Evolutionary conservation across 2,113 vertebrate genomes (phyloP).

Genomic region (Odontesthes bonariensis): DNA sequence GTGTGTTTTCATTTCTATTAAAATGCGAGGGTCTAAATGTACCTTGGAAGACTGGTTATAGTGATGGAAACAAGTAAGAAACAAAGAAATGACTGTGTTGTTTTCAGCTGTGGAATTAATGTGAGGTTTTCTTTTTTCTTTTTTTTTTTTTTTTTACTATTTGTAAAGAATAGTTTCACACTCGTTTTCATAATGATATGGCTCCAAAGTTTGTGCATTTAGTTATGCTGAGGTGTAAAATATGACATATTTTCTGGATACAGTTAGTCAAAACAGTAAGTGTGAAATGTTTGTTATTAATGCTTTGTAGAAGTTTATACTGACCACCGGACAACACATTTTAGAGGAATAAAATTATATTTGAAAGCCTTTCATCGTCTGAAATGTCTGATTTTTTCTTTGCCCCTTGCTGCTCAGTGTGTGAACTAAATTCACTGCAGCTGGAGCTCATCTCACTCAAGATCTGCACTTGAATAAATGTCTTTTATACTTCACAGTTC

Average conservation of each 20-base stretch:
- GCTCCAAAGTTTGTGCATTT: slow-evolving; percentile 24
- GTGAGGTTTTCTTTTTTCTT: slow-evolving; percentile 25
- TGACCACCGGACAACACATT: slow-evolving; percentile 35
- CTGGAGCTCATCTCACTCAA: background rate
- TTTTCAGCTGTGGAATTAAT: slow-evolving; percentile 29
- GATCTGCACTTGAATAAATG: background rate
- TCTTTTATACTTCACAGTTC: too few species aligned
- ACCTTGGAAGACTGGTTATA: slow-evolving; percentile 20
- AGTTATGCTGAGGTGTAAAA: slow-evolving; percentile 49
- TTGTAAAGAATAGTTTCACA: slow-evolving; percentile 44
- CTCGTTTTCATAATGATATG: slow-evolving; percentile 51
- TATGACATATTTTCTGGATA: slow-evolving; percentile 50
- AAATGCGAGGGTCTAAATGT: slow-evolving; percentile 25
- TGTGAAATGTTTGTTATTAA: slow-evolving; percentile 57
- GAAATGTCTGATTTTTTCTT: slow-evolving; percentile 62
- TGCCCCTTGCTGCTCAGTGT: slow-evolving; percentile 62
- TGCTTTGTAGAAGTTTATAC: slow-evolving; percentile 55
- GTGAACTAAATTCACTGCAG: background rate
- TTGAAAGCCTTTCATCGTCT: slow-evolving; percentile 58
- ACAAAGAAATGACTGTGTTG: slow-evolving; percentile 8
- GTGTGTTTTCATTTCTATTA: slow-evolving; percentile 35
- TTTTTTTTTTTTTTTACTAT: slow-evolving; percentile 53
- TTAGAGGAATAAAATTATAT: slow-evolving; percentile 76
- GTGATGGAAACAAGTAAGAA: slow-evolving; percentile 25
- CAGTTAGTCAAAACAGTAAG: slow-evolving; percentile 33